Evolutionary conservation across 2,797 vertebrate genomes (phyloP).

Genomic region (Neosalanx taihuensis): DNA sequence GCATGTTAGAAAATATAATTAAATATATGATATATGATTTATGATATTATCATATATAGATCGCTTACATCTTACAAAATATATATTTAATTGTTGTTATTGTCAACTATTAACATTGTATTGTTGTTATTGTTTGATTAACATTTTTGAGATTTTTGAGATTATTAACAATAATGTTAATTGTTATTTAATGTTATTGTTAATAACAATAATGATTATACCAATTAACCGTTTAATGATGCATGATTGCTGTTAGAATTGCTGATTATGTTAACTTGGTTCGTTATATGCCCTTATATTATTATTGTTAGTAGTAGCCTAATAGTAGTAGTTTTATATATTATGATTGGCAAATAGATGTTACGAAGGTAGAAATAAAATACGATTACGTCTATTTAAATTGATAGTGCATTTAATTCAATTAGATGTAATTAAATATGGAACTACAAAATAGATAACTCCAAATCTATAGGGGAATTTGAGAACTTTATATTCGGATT

Average conservation of each 20-base stretch:
- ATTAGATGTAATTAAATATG: neutral
- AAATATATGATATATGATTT: neutral
- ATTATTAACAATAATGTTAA: neutral
- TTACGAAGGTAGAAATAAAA: neutral
- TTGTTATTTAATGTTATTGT: too few species aligned
- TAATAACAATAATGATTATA: too few species aligned
- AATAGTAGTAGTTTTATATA: neutral
- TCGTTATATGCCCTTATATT: neutral
- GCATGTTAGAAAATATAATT: neutral
- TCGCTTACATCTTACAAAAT: too few species aligned
- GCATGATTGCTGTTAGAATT: too few species aligned
- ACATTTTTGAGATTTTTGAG: neutral
- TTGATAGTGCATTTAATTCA: neutral
- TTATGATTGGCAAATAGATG: neutral
- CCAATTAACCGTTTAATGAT: too few species aligned
- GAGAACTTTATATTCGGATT: conserved; percentile 37
- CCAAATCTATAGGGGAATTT: conserved; percentile 18
- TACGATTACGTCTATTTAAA: neutral
- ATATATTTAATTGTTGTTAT: conserved; percentile 11
- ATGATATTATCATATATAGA: too few species aligned
- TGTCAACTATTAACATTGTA: neutral
- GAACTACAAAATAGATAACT: neutral
- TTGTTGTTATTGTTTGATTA: neutral
- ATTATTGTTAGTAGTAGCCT: neutral
- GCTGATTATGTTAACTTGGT: too few species aligned